Base-by-base conservation (phyloP, 2,113 vertebrate genomes). In the Phyllostomus discolor region DNA sequence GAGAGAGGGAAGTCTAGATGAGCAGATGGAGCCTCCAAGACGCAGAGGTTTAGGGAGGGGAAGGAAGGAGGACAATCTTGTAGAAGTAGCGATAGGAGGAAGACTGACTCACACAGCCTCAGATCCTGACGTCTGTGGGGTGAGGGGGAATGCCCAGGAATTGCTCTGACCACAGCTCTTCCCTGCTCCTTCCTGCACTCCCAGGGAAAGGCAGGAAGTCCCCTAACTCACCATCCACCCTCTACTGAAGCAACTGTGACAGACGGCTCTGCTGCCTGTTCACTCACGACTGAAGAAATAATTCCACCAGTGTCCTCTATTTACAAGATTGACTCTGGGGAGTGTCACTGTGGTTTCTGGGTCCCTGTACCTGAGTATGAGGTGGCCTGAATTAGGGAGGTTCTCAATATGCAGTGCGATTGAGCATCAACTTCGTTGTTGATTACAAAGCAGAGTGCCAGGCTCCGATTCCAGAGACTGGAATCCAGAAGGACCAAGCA, bases 121-220 rank as follows among this genome's bases (percentile, higher is more conserved):
- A 57, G 43, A 43, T 20, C 1, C 48, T 2, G 31, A 5, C 5
- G 12, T 35, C 19, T 5, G 4, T 7, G 0, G 1, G 2, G 9
- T 15, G 5, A 26, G 24, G 35, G 57, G 43, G 48, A 46, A n/a
- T 2, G 5, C 12, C n/a, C 22, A 17, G 35, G 4, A 41, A 17
- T 4, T 62, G 8, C 54, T 46, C 7, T 79, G 31, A 26, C 22
- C 31, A 26, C 2, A 16, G 17, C 5, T 59, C 38, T 72, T 17
- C 72, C 66, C 24, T 81, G 46, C 35, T 69, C 10, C 14, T 57
- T 17, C 50, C n/a, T 50, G 24, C 2, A 1, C 46, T 57, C n/a
- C n/a, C 59, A n/a, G 38, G 14, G 46, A 81, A 35, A 28, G 12
- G 3, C 1, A 17, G 15, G 26, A 12, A 6, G 8, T 17, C 22